A percentile compares a stretch with the other conserved stretches of the same genome.
Evolutionary conservation across 2,888 invertebrate genomes (phyloP).

Genomic region (Epirrhoe alternata): DNA sequence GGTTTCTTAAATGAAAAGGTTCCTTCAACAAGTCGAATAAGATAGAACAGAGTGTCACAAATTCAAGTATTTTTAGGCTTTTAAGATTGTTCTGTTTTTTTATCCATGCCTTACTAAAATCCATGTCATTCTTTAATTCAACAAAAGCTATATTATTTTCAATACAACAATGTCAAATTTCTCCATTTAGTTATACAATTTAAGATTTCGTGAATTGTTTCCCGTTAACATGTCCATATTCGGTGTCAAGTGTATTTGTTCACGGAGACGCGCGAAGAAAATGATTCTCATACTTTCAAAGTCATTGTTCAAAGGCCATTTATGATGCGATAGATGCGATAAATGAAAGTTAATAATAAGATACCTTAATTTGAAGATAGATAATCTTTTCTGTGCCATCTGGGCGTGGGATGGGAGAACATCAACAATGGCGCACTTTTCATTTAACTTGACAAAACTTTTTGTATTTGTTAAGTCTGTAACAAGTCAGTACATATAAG

Average conservation of each 20-base stretch:
- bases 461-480: neutral
- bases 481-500: too few species aligned
- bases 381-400: slow-evolving; percentile 39
- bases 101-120: too few species aligned
- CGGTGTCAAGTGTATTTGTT: slow-evolving; percentile 39
- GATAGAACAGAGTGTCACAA: too few species aligned
- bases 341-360: slow-evolving; percentile 44
- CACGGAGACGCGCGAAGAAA: slow-evolving; percentile 33
- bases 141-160: neutral
- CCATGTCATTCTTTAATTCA: too few species aligned
- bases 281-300: slow-evolving; percentile 44
- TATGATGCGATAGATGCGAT: slow-evolving; percentile 39
- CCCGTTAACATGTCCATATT: slow-evolving; percentile 36
- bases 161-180: neutral
- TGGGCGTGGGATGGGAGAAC: slow-evolving; percentile 32
- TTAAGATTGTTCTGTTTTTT: too few species aligned
- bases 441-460: neutral
- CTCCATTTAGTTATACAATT: slow-evolving; percentile 8
- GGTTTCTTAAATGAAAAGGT: too few species aligned
- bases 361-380: slow-evolving; percentile 37
- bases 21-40: too few species aligned
- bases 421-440: slow-evolving; percentile 19
- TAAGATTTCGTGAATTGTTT: slow-evolving; percentile 15
- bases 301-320: slow-evolving; percentile 38
- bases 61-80: too few species aligned